These are phyloP conservation scores for Tolypeutes matacus DNA, from an alignment of 2,797 vertebrate species.

Conservation along the genomic window DNA sequence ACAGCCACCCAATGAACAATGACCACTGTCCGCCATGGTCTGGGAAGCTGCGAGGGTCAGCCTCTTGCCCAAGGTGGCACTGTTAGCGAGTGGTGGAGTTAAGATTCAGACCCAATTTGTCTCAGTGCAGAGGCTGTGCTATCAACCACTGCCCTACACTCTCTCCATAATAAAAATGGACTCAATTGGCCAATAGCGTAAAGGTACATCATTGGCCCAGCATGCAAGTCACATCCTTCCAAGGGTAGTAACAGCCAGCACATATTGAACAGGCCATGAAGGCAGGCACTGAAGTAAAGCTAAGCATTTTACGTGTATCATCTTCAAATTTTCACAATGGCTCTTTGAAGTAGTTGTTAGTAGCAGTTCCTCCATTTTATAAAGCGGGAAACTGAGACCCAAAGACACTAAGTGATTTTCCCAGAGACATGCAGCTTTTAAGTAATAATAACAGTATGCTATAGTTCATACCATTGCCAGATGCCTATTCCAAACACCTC, in stretches of 20 bases:
- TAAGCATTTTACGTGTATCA: neutral
- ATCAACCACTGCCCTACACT: neutral
- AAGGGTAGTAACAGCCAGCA: neutral
- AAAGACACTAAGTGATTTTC: neutral
- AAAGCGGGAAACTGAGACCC: neutral
- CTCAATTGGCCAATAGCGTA: neutral
- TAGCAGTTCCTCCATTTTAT: neutral
- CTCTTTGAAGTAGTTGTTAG: neutral
- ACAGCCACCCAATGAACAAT: neutral
- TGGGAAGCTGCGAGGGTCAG: neutral
- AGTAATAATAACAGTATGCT: neutral
- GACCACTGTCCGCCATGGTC: rapidly evolving
- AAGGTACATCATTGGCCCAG: neutral
- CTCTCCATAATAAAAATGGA: neutral
- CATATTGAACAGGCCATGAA: rapidly evolving
- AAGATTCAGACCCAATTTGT: neutral
- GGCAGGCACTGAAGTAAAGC: neutral
- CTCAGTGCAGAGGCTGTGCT: neutral
- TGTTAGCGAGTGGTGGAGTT: neutral
- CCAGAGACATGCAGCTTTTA: neutral
- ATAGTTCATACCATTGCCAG: neutral
- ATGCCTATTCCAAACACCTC: neutral
- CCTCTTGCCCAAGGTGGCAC: neutral
- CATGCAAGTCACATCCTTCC: neutral
- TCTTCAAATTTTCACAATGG: neutral